These are phyloP conservation scores for Whitmania pigra DNA, from an alignment of 1,140 invertebrate genomes.

Conservation along the genomic window DNA sequence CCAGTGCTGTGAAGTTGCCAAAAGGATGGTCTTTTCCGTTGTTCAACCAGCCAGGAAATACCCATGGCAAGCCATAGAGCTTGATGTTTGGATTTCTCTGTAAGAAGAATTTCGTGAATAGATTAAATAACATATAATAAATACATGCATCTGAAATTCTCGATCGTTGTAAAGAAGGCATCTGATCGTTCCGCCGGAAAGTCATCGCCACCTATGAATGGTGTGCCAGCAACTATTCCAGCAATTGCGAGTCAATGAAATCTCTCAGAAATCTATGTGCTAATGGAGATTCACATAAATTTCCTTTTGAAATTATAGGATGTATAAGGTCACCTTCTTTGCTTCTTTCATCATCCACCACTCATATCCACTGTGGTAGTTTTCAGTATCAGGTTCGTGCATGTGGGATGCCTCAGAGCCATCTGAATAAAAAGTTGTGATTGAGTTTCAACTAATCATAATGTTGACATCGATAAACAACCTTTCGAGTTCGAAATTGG, in stretches of 20 bases:
- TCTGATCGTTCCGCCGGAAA: too few species aligned
- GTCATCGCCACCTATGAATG: too few species aligned
- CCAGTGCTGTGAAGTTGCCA: slow-evolving; percentile 30
- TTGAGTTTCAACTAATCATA: not conserved
- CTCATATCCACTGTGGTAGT: slow-evolving; percentile 40
- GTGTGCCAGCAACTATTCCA: too few species aligned
- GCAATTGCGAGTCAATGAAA: too few species aligned
- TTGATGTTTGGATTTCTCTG: slow-evolving; percentile 41
- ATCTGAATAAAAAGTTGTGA: slow-evolving; percentile 29
- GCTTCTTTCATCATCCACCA: slow-evolving; percentile 41
- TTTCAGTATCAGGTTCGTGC: slow-evolving; percentile 38
- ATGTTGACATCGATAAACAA: too few species aligned
- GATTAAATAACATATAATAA: too few species aligned
- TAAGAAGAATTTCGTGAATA: slow-evolving; percentile 13
- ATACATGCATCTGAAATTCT: too few species aligned
- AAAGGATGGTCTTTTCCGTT: slow-evolving; percentile 32
- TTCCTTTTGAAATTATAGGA: too few species aligned
- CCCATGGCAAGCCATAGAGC: slow-evolving; percentile 40
- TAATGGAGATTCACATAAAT: too few species aligned
- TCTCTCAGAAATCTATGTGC: too few species aligned
- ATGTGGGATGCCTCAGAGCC: slow-evolving; percentile 42
- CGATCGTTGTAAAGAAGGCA: too few species aligned
- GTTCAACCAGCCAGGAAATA: slow-evolving; percentile 41
- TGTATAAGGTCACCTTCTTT: slow-evolving; percentile 29
- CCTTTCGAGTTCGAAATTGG: too few species aligned